Conservation (phyloP, 2,113 vertebrate species). For the Gadus chalcogrammus region DNA sequence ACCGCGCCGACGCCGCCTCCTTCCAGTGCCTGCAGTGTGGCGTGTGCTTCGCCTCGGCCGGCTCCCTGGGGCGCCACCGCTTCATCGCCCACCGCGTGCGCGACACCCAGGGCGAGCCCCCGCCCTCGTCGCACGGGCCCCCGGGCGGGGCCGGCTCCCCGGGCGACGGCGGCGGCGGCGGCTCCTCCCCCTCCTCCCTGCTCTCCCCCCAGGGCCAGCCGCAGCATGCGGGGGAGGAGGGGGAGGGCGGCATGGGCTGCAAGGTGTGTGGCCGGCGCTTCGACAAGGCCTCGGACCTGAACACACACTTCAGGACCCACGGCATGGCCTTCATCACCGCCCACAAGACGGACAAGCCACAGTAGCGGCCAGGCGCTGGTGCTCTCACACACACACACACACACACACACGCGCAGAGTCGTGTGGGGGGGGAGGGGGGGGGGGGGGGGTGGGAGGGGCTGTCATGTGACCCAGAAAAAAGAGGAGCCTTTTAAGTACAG, state of each 20-base stretch:
- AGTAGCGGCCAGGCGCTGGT: constrained; percentile 33
- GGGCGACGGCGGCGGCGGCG: constrained; percentile 41
- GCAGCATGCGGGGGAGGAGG: constrained; percentile 54
- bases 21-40: constrained; percentile 91
- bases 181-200: constrained; percentile 41
- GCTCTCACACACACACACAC: neutral
- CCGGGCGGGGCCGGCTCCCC: constrained; percentile 37
- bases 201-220: constrained; percentile 11
- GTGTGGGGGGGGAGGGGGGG: neutral
- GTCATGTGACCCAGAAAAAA: neutral
- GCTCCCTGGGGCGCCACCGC: constrained; percentile 83
- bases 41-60: constrained; percentile 84
- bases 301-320: constrained; percentile 94
- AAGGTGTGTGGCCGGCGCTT: constrained; percentile 84
- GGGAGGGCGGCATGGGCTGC: constrained; percentile 74
- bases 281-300: constrained; percentile 86
- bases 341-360: constrained; percentile 78
- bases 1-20: constrained; percentile 79
- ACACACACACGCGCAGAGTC: neutral
- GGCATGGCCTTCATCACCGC: constrained; percentile 94
- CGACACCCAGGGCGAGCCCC: constrained; percentile 54
- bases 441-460: neutral
- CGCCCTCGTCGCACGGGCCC: constrained; percentile 30
- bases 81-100: constrained; percentile 90
- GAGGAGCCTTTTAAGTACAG: no score